Conservation (phyloP, 2,888 invertebrate genomes). For the Sericinus montela region DNA sequence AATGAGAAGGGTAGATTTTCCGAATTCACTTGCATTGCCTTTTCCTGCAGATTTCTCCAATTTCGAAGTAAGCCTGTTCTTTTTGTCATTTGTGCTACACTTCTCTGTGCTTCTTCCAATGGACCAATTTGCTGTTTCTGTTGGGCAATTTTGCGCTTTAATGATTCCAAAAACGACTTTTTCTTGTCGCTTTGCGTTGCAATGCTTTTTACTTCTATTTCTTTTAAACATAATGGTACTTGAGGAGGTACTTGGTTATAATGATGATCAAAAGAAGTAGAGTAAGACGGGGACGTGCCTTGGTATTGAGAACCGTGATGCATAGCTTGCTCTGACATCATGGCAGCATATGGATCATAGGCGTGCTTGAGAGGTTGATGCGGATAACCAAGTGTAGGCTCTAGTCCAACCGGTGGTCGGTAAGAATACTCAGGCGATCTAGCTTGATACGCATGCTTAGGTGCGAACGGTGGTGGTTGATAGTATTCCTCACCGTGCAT, state of each 20-base stretch:
- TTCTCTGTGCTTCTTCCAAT: slow-evolving; percentile 10
- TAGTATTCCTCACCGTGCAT: slow-evolving; percentile 54
- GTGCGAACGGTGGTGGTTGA: slow-evolving; percentile 37
- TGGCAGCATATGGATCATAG: neutral
- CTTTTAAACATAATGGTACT: slow-evolving; percentile 59
- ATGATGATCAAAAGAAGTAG: slow-evolving; percentile 21
- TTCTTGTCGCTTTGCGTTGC: slow-evolving; percentile 64
- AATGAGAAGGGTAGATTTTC: slow-evolving; percentile 40
- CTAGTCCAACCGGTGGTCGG: slow-evolving; percentile 2
- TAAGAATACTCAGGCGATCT: slow-evolving; percentile 10
- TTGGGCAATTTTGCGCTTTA: slow-evolving; percentile 29
- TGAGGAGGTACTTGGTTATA: slow-evolving; percentile 37
- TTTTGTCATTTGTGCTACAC: slow-evolving; percentile 19
- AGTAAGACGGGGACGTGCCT: slow-evolving; percentile 13
- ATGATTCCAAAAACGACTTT: slow-evolving; percentile 29
- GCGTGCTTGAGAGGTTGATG: slow-evolving; percentile 3
- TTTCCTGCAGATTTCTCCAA: slow-evolving; percentile 49
- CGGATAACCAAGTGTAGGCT: slow-evolving; percentile 19
- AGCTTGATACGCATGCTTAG: slow-evolving; percentile 26
- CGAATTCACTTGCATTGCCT: slow-evolving; percentile 30
- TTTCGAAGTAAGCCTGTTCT: slow-evolving; percentile 36
- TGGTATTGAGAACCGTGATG: slow-evolving; percentile 14
- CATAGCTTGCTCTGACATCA: neutral
- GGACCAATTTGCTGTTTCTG: slow-evolving; percentile 24
- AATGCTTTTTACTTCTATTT: slow-evolving; percentile 66